phyloP scores from a whole-genome alignment of 2,888 invertebrate species.

The Hirtodrosophila duncani region DNA sequence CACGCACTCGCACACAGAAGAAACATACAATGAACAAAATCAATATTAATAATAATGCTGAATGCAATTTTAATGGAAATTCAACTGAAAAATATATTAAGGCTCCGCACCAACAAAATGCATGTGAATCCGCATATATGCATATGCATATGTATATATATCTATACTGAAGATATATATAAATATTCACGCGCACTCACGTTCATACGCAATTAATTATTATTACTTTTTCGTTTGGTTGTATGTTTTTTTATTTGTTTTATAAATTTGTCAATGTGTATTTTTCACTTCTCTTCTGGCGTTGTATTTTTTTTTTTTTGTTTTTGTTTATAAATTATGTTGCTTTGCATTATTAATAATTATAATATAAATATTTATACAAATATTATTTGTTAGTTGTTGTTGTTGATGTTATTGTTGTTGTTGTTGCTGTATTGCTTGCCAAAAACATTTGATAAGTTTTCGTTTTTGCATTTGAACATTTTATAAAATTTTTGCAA shows the following conservation, averaged over 20 bases:
- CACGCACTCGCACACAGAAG: slow-evolving; percentile 30
- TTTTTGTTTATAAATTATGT: slow-evolving; percentile 52
- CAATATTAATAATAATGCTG: slow-evolving; percentile 60
- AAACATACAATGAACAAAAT: slow-evolving; percentile 56
- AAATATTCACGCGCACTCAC: slow-evolving; percentile 45
- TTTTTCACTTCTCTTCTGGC: slow-evolving; percentile 20
- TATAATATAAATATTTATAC: slow-evolving; percentile 66
- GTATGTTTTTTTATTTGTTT: slow-evolving; percentile 55
- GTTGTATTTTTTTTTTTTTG: slow-evolving; percentile 22
- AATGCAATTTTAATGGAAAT: slow-evolving; percentile 65
- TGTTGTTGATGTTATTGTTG: slow-evolving; percentile 25
- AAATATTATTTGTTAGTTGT: slow-evolving; percentile 45
- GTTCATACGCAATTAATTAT: slow-evolving; percentile 64
- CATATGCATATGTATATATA: slow-evolving; percentile 37
- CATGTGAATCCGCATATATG: slow-evolving; percentile 33
- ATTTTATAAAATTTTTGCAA: slow-evolving; percentile 47
- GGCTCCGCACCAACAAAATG: slow-evolving; percentile 28
- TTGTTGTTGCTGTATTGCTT: slow-evolving; percentile 33
- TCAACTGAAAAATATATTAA: slow-evolving; percentile 35
- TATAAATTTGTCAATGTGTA: slow-evolving; percentile 42
- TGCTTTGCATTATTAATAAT: slow-evolving; percentile 61
- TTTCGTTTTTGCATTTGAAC: slow-evolving; percentile 46
- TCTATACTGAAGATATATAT: slow-evolving; percentile 21
- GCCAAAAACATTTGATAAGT: slow-evolving; percentile 31
- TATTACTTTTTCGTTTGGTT: slow-evolving; percentile 40